These are phyloP conservation scores for Ptilorrhoa leucosticta DNA, from an alignment of 2,113 vertebrate species.

Conservation along the genomic window DNA sequence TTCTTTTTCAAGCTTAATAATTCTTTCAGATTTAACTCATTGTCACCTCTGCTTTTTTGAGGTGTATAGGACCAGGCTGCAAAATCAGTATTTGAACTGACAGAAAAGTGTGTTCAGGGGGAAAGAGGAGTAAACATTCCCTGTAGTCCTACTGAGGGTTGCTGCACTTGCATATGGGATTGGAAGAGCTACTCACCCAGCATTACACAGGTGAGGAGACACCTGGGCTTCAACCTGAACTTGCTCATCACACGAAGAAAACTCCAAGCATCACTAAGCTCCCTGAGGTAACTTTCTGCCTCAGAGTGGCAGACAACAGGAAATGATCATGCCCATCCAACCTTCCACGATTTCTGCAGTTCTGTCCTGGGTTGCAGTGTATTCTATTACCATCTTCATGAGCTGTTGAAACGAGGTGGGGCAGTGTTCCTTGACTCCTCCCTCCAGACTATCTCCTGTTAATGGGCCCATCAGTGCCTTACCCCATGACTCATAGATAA, in stretches of 20 bases:
- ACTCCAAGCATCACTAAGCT: not conserved
- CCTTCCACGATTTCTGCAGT: fast-evolving
- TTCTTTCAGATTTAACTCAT: not conserved
- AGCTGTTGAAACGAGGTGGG: too few species aligned
- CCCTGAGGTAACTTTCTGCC: not conserved
- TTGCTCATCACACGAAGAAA: not conserved
- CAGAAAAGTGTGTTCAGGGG: not conserved
- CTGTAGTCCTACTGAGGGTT: not conserved
- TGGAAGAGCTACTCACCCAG: not conserved
- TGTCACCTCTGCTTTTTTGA: not conserved
- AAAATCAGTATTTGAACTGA: not conserved
- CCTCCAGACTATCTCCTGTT: too few species aligned
- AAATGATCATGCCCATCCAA: not conserved
- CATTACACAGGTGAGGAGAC: not conserved
- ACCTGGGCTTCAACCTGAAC: not conserved
- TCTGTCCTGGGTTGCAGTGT: too few species aligned
- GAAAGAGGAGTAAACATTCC: not conserved
- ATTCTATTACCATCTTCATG: too few species aligned
- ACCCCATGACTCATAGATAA: too few species aligned
- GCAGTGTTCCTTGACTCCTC: too few species aligned
- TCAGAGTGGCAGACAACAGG: not conserved
- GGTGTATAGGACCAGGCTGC: not conserved
- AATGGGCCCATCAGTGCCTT: too few species aligned
- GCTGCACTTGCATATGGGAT: not conserved
- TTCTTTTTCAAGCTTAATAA: not conserved